Conservation (phyloP, 2,113 vertebrate genomes). For the Heterotilapia buettikoferi region DNA sequence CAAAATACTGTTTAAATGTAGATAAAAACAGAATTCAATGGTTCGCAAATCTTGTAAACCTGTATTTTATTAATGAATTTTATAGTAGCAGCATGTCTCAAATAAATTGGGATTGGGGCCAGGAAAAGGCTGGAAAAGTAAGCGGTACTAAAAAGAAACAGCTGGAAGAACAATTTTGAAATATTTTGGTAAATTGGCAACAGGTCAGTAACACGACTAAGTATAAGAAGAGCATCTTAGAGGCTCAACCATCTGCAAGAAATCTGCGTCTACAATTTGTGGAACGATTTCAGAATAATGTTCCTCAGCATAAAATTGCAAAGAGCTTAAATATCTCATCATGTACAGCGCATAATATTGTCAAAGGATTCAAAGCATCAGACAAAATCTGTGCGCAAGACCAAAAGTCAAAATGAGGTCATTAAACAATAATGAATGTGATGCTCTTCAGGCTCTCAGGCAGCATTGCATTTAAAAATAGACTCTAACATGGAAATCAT, state of each 20-base stretch:
- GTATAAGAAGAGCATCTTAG: not conserved
- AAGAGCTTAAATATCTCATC: not conserved
- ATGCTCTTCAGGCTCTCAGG: not conserved
- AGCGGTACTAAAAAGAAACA: not conserved
- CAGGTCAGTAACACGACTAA: not conserved
- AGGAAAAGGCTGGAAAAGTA: not conserved
- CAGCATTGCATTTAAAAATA: not conserved
- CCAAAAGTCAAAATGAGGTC: not conserved
- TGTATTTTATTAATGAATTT: not conserved
- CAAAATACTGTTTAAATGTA: not conserved
- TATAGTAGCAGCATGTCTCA: not conserved
- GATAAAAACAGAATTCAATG: not conserved
- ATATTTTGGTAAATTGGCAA: not conserved
- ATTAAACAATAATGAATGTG: not conserved
- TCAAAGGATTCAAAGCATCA: not conserved
- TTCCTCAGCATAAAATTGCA: not conserved
- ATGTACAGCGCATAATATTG: not conserved
- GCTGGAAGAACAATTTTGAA: not conserved
- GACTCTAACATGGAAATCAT: not conserved
- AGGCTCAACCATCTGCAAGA: not conserved
- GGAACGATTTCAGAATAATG: not conserved
- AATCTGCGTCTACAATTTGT: not conserved
- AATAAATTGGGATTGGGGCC: not conserved
- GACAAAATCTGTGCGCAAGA: not conserved
- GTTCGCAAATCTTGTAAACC: not conserved